These are phyloP conservation scores for Ormyrus pomaceus DNA, from an alignment of 2,888 invertebrate species.

Conservation along the genomic window DNA sequence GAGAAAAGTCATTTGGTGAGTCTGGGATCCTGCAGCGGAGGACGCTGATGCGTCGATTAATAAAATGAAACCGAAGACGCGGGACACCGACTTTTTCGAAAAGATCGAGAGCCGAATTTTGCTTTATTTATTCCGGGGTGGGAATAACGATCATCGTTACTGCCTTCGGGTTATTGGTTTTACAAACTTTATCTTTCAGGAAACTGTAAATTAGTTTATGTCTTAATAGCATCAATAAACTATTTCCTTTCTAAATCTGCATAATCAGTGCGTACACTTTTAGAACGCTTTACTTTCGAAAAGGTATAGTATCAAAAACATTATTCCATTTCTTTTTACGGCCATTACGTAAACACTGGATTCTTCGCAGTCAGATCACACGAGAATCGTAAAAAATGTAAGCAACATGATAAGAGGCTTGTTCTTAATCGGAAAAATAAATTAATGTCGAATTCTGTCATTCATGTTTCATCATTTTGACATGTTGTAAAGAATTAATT, in stretches of 20 bases:
- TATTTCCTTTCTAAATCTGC: no score
- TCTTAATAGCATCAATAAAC: no score
- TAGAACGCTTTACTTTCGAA: no score
- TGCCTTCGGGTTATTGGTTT: no score
- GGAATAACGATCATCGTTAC: no score
- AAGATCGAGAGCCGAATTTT: not conserved
- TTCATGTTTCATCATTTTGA: not conserved
- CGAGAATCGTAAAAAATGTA: no score
- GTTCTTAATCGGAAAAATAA: not conserved
- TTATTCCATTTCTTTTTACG: not conserved
- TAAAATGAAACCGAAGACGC: conserved; percentile 38
- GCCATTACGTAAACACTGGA: no score
- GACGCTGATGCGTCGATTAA: conserved; percentile 31
- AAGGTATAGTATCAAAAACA: not conserved
- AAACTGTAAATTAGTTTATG: no score
- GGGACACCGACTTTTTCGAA: not conserved
- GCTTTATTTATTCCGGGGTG: not conserved
- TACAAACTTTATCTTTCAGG: no score
- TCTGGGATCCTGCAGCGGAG: conserved; percentile 27
- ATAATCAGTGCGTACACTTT: no score
- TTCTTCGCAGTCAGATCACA: no score
- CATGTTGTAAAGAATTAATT: conserved; percentile 2
- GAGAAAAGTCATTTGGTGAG: conserved; percentile 20
- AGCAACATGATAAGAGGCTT: not conserved
- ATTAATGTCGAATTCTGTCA: not conserved